Evolutionary conservation across 2,888 invertebrate species (phyloP), one percentile per base, ranked within the genome.

Genomic region (Xanthorhoe spadicearia): DNA sequence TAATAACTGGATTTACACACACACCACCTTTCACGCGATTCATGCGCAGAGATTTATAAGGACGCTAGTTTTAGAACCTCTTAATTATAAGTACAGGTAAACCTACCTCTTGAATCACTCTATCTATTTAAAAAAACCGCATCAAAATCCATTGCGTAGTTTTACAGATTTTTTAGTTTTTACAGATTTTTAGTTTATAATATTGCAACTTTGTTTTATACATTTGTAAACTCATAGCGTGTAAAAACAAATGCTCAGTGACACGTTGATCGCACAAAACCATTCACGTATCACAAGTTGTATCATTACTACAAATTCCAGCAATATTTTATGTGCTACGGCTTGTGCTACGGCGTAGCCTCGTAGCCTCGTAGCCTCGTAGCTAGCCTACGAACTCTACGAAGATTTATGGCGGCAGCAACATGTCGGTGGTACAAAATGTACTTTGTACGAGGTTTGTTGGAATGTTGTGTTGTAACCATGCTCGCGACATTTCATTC

Each of bases 1-100:
- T 74, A 66, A 71, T 71, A 75, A 71, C 66, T 66, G 77, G 74
- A 70, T 72, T 77, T 43, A 43, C 38, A 43, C 38, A 38, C 10
- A 43, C 38, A 43, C 13, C 10, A 13, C 10, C 2, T 43, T 32
- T 23, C 23, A 23, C 23, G 23, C 23, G 23, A 23, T 23, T 23
- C 23, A 23, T 23, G 23, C 23, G 23, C 23, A 23, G 4, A 23
- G 23, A 23, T 23, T 23, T 4, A 23, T 23, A 4, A 23, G 23
- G 23, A 23, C 23, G 23, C 23, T 23, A 3, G 23, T 4, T 23
- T 23, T 23, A 23, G 23, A 4, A 23, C 23, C 1, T 23, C 23
- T 23, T n/a, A n/a, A n/a, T n/a, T n/a, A n/a, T n/a, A n/a, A n/a
- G n/a, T n/a, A n/a, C n/a, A n/a, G n/a, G n/a, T n/a, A n/a, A n/a